phyloP scores from a whole-genome alignment of 2,113 vertebrate genomes.

The Hystrix brachyura region DNA sequence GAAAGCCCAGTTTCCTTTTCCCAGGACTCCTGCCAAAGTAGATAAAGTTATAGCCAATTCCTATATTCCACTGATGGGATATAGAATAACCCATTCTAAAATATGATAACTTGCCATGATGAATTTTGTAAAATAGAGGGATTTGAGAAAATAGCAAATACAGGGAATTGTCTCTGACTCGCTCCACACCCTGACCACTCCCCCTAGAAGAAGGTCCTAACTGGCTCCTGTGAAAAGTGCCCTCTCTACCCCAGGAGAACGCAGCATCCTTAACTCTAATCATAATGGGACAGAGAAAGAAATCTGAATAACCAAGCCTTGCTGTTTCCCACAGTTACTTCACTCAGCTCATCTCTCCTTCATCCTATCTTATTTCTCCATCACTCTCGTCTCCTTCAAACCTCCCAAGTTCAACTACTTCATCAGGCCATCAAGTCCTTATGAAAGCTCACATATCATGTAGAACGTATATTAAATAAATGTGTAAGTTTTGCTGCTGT shows the following conservation, averaged over 20 bases:
- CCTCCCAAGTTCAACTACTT: background rate
- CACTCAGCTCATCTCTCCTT: background rate
- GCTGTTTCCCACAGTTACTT: background rate
- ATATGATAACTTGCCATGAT: background rate
- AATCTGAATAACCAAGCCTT: background rate
- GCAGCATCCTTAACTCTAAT: background rate
- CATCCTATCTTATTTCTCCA: background rate
- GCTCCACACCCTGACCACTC: background rate
- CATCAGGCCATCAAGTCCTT: background rate
- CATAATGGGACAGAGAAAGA: too few species aligned
- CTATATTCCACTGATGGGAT: background rate
- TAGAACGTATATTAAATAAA: background rate
- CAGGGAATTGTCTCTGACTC: background rate
- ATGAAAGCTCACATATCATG: background rate
- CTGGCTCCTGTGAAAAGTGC: accelerated
- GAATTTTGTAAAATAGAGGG: background rate
- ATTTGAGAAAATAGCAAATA: background rate
- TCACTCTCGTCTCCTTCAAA: background rate
- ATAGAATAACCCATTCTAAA: background rate
- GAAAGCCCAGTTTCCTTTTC: background rate
- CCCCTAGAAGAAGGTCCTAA: background rate
- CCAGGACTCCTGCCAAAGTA: background rate
- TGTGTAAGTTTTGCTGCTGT: background rate
- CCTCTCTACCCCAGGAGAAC: background rate
- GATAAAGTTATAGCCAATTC: background rate